These are phyloP conservation scores for Gymnodraco acuticeps DNA, from an alignment of 2,797 vertebrate species.

Conservation along the genomic window DNA sequence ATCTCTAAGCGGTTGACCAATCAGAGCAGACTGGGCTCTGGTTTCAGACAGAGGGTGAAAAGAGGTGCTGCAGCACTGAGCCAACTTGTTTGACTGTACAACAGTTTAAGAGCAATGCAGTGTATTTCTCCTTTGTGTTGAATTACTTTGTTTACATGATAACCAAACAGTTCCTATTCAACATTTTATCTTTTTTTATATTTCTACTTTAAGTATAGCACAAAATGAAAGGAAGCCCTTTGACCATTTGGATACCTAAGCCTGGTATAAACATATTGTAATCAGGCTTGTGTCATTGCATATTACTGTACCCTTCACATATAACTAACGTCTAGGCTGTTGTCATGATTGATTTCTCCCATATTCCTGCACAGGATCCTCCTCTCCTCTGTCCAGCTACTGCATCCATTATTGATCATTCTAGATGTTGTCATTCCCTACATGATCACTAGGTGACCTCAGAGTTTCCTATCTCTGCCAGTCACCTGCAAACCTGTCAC, in stretches of 20 bases:
- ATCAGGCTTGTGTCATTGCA: neutral
- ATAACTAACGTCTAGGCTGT: neutral
- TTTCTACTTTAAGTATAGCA: no score
- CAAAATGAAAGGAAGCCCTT: neutral
- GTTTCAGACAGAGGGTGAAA: no score
- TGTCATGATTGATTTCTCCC: neutral
- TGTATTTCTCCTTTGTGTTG: neutral
- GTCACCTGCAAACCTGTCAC: neutral
- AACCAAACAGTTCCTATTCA: neutral
- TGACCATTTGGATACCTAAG: neutral
- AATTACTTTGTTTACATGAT: neutral
- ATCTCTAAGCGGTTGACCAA: no score
- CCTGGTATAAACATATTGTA: neutral
- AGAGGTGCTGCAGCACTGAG: no score
- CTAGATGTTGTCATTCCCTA: neutral
- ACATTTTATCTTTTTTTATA: no score
- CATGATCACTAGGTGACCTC: conserved; percentile 3
- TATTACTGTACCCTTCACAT: neutral
- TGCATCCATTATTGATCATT: neutral
- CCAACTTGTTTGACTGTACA: no score
- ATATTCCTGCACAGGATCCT: neutral
- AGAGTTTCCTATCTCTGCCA: neutral
- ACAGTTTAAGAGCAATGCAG: no score
- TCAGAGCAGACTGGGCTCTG: no score
- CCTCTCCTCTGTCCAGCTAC: no score